Percentiles rank a stretch among this genome's conserved stretches.
Conservation (phyloP, 2,888 invertebrate species). For the Lobophora halterata region DNA sequence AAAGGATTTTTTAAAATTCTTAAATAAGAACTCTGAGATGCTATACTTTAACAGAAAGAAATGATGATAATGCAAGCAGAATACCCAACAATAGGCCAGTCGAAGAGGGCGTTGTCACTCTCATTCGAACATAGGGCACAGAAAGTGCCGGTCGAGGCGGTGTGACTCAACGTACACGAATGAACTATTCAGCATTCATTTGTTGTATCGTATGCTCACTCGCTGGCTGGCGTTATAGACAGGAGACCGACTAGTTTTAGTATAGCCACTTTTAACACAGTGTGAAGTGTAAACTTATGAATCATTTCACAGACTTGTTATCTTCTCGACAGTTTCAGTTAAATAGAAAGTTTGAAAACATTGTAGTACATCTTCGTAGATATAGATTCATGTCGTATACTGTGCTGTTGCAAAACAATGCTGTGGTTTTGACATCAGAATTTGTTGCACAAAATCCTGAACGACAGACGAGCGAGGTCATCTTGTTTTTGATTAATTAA, state of each 20-base stretch:
- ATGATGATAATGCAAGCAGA: constrained; percentile 5
- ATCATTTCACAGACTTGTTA: constrained; percentile 41
- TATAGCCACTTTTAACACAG: constrained; percentile 45
- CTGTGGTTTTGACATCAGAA: constrained; percentile 50
- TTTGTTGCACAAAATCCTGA: constrained; percentile 55
- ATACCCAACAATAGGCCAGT: constrained; percentile 19
- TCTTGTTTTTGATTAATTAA: constrained; percentile 40
- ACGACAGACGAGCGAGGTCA: constrained; percentile 52
- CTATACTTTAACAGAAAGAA: too few species aligned
- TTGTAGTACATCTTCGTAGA: constrained; percentile 18
- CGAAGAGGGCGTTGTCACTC: constrained; percentile 25
- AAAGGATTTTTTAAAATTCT: too few species aligned
- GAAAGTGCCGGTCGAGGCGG: constrained; percentile 54
- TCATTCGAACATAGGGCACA: constrained; percentile 33
- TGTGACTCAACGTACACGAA: constrained; percentile 66
- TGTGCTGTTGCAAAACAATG: constrained; percentile 44
- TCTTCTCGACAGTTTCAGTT: constrained; percentile 28
- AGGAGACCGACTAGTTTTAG: constrained; percentile 48
- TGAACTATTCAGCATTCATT: constrained; percentile 67
- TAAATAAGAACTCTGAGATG: too few species aligned
- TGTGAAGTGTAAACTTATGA: constrained; percentile 42
- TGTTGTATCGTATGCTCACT: constrained; percentile 52
- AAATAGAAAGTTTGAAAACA: constrained; percentile 31
- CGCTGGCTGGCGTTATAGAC: constrained; percentile 44
- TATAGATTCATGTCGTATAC: constrained; percentile 38